These are phyloP conservation scores for Ahaetulla prasina DNA, from an alignment of 2,113 vertebrate genomes.

Conservation along the genomic window DNA sequence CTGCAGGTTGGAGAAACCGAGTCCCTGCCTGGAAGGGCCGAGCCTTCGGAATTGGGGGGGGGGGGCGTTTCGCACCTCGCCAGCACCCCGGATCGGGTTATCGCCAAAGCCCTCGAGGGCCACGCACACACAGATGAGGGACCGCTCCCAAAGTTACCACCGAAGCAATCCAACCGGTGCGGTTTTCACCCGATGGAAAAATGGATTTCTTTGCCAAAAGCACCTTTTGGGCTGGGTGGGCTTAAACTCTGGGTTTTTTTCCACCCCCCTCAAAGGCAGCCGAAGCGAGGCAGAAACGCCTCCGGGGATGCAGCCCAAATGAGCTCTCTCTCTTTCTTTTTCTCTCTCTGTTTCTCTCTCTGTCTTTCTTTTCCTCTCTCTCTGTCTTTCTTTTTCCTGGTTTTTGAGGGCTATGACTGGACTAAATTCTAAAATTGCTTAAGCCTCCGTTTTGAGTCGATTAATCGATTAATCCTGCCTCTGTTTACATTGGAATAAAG, in stretches of 20 bases:
- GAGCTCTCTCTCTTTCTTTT: background rate
- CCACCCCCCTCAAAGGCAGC: background rate
- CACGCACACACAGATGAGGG: fast-evolving
- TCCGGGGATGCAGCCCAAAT: background rate
- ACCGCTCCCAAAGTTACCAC: background rate
- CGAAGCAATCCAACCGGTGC: background rate
- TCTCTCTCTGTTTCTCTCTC: background rate
- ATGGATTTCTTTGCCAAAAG: background rate
- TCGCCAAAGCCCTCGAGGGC: background rate
- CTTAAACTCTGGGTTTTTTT: background rate
- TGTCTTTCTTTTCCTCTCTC: background rate
- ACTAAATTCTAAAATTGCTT: background rate
- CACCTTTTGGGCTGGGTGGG: background rate
- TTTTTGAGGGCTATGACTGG: background rate
- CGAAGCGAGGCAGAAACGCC: background rate
- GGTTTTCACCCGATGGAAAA: background rate
- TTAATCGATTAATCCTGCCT: background rate
- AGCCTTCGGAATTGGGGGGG: background rate
- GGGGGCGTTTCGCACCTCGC: background rate
- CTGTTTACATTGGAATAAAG: constrained; percentile 9
- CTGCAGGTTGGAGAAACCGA: background rate
- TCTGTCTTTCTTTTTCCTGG: background rate
- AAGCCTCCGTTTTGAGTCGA: background rate
- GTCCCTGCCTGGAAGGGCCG: background rate
- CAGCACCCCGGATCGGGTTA: background rate